Conservation (phyloP, 2,888 invertebrate species). For the Linnaemya tessellans region DNA sequence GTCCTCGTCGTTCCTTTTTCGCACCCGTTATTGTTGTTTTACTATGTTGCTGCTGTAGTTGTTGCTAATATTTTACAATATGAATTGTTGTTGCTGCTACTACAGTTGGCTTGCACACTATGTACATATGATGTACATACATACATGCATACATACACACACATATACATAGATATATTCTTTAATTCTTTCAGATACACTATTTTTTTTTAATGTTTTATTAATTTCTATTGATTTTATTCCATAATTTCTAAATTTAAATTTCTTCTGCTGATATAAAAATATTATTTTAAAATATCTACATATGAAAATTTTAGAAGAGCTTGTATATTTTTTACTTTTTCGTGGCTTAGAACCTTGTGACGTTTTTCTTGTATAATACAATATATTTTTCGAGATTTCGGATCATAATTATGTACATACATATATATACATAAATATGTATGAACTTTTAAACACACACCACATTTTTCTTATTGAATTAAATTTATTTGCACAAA, state of each 20-base stretch:
- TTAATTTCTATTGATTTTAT: constrained; percentile 64
- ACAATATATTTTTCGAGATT: constrained; percentile 36
- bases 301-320: neutral
- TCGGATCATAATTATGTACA: neutral
- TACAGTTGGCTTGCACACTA: constrained; percentile 40
- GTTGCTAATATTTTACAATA: constrained; percentile 53
- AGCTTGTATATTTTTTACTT: neutral
- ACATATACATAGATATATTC: neutral
- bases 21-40: constrained; percentile 18
- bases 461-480: constrained; percentile 17
- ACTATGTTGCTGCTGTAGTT: constrained; percentile 52
- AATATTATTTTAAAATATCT: neutral
- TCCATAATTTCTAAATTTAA: constrained; percentile 2
- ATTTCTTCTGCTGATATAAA: constrained; percentile 36
- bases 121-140: constrained; percentile 1
- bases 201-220: constrained; percentile 55
- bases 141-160: neutral
- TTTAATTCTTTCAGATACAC: constrained; percentile 33
- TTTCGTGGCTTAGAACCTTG: constrained; percentile 37
- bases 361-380: constrained; percentile 54
- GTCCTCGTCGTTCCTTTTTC: constrained; percentile 54
- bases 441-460: constrained; percentile 26
- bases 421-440: no score
- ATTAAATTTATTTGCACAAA: constrained; percentile 41
- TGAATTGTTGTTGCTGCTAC: constrained; percentile 39